Percentiles rank a stretch among this genome's conserved stretches.
These are phyloP conservation scores for Phenganax stokvisi DNA, from an alignment of 92 coral and sea anemone species.

Conservation along the genomic window DNA sequence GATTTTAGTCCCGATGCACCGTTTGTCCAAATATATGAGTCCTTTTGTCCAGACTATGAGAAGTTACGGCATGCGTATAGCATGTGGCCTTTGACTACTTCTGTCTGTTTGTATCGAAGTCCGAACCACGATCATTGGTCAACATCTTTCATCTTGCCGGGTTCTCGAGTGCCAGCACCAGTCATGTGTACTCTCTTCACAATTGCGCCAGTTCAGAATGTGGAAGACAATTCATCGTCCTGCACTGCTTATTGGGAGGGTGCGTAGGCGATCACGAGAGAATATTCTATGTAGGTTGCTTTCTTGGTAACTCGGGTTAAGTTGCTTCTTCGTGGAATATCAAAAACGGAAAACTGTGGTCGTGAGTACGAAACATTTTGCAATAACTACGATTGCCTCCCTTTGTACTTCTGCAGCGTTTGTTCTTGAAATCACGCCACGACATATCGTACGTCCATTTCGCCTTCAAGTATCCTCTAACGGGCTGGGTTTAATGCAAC, in stretches of 20 bases:
- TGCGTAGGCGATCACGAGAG: constrained; percentile 3
- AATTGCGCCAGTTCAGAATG: constrained; percentile 40
- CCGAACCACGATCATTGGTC: neutral
- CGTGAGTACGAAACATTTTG: constrained; percentile 51
- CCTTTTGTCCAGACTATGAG: constrained; percentile 62
- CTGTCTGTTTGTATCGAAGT: neutral
- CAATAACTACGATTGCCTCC: constrained; percentile 50
- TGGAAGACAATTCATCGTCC: neutral
- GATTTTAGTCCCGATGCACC: constrained; percentile 27
- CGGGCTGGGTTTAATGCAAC: constrained; percentile 21
- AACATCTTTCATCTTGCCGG: constrained; percentile 19
- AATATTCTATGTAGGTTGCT: constrained; percentile 34
- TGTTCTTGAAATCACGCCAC: constrained; percentile 36
- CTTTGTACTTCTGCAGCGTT: constrained; percentile 34
- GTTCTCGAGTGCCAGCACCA: constrained; percentile 11
- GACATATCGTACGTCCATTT: constrained; percentile 6
- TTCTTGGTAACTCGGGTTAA: constrained; percentile 27
- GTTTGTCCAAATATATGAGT: constrained; percentile 46
- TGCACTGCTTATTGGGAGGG: constrained; percentile 14
- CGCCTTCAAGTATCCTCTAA: constrained; percentile 9
- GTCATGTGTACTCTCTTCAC: constrained; percentile 45
- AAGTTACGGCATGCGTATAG: constrained; percentile 43
- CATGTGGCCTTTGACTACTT: constrained; percentile 44
- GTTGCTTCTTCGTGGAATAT: constrained; percentile 18
- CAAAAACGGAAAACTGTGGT: constrained; percentile 47